Percentiles rank a stretch among this genome's conserved stretches.
Evolutionary conservation across 2,797 vertebrate species (phyloP).

Genomic region (Mormyrus proboscirostris): DNA sequence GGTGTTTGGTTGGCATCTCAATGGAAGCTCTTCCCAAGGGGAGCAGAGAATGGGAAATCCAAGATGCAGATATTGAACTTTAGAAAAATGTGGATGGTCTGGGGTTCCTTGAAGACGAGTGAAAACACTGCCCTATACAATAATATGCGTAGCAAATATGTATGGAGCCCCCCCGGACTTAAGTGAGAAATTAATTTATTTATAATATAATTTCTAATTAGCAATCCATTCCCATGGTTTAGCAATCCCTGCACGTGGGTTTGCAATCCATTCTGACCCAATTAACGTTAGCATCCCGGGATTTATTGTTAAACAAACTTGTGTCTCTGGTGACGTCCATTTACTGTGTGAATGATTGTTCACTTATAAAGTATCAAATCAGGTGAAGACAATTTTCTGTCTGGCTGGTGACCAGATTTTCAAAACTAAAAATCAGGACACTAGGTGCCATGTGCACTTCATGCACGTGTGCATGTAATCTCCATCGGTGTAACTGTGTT

Average conservation of each 20-base stretch:
- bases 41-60: not conserved
- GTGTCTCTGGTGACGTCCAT: not conserved
- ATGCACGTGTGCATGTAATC: not conserved
- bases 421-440: not conserved
- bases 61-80: not conserved
- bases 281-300: not conserved
- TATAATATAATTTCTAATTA: not conserved
- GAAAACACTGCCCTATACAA: not conserved
- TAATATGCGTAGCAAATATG: not conserved
- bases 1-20: not conserved
- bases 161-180: not conserved
- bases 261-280: not conserved
- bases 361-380: not conserved
- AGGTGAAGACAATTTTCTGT: not conserved
- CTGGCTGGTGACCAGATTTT: not conserved
- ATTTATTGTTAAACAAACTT: not conserved
- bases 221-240: not conserved
- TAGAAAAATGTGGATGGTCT: not conserved
- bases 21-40: not conserved
- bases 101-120: not conserved
- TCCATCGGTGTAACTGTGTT: not conserved
- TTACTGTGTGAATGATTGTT: not conserved
- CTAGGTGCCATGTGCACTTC: not conserved
- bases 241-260: not conserved
- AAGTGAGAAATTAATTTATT: not conserved